These are phyloP conservation scores for Marisa cornuarietis DNA, from an alignment of 1,140 invertebrate species.

Conservation along the genomic window DNA sequence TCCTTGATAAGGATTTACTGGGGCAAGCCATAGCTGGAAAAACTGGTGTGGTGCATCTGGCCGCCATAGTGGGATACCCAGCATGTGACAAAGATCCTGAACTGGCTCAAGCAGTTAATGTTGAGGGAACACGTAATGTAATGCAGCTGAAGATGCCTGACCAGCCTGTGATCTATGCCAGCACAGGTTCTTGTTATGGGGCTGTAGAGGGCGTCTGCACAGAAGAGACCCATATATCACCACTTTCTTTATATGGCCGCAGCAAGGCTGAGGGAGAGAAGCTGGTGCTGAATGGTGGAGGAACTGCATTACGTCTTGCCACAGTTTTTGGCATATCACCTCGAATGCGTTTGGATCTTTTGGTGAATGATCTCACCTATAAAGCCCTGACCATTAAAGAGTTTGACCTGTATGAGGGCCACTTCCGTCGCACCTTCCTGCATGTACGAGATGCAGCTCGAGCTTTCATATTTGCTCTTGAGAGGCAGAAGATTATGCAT, in stretches of 20 bases:
- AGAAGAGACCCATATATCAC: conserved; percentile 53
- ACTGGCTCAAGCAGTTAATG: conserved; percentile 46
- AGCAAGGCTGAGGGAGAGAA: conserved; percentile 55
- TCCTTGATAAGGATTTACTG: conserved; percentile 42
- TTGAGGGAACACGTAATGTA: conserved; percentile 50
- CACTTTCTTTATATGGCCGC: conserved; percentile 52
- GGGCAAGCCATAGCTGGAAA: conserved; percentile 41
- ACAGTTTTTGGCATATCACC: conserved; percentile 59
- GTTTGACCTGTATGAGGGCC: conserved; percentile 57
- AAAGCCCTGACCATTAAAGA: conserved; percentile 51
- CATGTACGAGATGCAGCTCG: conserved; percentile 56
- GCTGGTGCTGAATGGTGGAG: conserved; percentile 42
- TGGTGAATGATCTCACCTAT: conserved; percentile 57
- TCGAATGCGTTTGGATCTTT: conserved; percentile 52
- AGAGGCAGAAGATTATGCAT: conserved; percentile 50
- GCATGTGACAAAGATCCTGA: conserved; percentile 56
- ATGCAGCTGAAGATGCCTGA: conserved; percentile 39
- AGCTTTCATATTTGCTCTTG: conserved; percentile 51
- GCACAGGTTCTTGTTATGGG: conserved; percentile 58
- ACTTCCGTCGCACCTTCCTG: conserved; percentile 55
- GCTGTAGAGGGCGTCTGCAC: conserved; percentile 54
- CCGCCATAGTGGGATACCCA: conserved; percentile 59
- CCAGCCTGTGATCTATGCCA: conserved; percentile 55
- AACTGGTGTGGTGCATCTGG: conserved; percentile 51
- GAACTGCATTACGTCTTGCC: conserved; percentile 51